These are phyloP conservation scores for Rhingia campestris DNA, from an alignment of 2,888 invertebrate species.

Conservation along the genomic window DNA sequence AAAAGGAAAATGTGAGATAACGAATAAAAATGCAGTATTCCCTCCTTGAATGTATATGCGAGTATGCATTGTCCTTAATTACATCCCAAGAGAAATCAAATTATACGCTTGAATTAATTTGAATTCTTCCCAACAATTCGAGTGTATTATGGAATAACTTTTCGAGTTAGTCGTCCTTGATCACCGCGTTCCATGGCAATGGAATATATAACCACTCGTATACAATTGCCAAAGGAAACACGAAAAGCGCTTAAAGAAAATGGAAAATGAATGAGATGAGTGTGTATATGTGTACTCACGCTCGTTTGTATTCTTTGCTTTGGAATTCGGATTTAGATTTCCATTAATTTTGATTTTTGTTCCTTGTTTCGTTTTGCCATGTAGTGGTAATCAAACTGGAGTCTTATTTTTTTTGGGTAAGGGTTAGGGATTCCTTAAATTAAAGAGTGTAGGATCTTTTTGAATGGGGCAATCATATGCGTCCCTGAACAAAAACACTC, in stretches of 20 bases:
- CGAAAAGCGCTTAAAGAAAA: not conserved
- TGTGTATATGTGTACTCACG: not conserved
- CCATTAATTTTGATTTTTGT: not conserved
- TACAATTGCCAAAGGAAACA: conserved; percentile 2
- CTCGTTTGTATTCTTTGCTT: conserved; percentile 12
- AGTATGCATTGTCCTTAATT: conserved; percentile 46
- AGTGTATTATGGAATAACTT: conserved; percentile 27
- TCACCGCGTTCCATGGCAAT: not conserved
- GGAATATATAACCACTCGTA: not conserved
- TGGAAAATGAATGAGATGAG: not conserved
- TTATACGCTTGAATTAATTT: conserved; percentile 38
- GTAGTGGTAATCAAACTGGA: not conserved
- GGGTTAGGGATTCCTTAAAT: too few species aligned
- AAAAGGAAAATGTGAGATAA: conserved; percentile 9
- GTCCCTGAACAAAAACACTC: too few species aligned
- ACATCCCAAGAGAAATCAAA: conserved; percentile 47
- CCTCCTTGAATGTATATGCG: conserved; percentile 9
- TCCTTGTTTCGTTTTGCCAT: not conserved
- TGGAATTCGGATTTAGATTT: not conserved
- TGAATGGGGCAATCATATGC: too few species aligned
- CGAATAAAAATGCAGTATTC: conserved; percentile 23
- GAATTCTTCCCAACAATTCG: conserved; percentile 30
- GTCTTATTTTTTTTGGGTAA: not conserved
- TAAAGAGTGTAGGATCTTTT: too few species aligned
- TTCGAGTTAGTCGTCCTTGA: not conserved